Conservation (phyloP, 2,113 vertebrate genomes). For the Lophochroa leadbeateri region DNA sequence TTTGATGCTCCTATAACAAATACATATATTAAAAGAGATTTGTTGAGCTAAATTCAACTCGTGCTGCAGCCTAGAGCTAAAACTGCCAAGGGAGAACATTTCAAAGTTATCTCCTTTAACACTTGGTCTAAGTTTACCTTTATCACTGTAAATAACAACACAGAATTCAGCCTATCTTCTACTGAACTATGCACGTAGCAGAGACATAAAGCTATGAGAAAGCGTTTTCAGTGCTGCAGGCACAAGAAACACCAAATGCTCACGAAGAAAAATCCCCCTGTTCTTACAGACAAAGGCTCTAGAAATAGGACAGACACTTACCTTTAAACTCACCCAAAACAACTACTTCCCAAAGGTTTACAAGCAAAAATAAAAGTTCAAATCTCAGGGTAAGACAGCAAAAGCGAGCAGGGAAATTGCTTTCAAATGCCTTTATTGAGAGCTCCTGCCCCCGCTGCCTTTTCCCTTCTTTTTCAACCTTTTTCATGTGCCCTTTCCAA, state of each 20-base stretch:
- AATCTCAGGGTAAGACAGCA: background rate
- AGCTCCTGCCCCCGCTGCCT: background rate
- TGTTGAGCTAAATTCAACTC: background rate
- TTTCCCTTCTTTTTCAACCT: background rate
- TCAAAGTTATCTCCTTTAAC: background rate
- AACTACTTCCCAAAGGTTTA: background rate
- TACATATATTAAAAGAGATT: background rate
- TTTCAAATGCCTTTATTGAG: background rate
- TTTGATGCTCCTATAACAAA: background rate
- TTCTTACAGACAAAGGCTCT: background rate
- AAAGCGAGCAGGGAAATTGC: background rate
- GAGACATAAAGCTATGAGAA: background rate
- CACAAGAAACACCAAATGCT: background rate
- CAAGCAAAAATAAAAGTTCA: background rate
- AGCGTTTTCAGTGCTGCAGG: background rate
- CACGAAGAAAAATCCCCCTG: background rate
- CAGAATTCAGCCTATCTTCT: background rate
- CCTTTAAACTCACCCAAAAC: constrained; percentile 8
- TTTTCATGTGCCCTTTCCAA: background rate
- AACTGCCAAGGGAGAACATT: background rate
- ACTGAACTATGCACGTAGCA: background rate
- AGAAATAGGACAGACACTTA: background rate
- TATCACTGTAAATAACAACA: rapidly evolving
- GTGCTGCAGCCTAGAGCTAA: rapidly evolving
- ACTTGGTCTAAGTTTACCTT: rapidly evolving